A percentile compares a stretch with the other conserved stretches of the same genome.
Conservation (phyloP, 2,888 invertebrate species). For the Athalia cordata region DNA sequence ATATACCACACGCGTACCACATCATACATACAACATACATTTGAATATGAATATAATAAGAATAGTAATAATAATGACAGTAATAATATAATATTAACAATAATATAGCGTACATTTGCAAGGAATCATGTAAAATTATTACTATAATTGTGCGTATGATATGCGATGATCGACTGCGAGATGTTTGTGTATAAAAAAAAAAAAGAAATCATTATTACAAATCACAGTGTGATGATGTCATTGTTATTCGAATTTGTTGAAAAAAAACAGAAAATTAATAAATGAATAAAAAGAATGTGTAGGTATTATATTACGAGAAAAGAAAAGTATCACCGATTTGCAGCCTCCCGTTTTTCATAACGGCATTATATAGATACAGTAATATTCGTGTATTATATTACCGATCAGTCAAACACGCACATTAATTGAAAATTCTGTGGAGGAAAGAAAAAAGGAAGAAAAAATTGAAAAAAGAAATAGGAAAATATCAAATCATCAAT, state of each 20-base stretch:
- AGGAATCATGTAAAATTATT: conserved; percentile 28
- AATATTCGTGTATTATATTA: no score
- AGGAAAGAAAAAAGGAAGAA: not conserved
- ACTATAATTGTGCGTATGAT: conserved; percentile 51
- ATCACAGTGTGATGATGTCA: conserved; percentile 53
- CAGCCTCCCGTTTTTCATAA: conserved; percentile 51
- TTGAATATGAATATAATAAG: not conserved
- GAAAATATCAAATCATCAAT: not conserved
- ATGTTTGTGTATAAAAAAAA: conserved; percentile 61
- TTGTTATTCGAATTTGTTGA: conserved; percentile 61
- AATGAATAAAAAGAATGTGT: not conserved
- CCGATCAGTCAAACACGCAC: conserved; percentile 65
- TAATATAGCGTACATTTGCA: conserved; percentile 17
- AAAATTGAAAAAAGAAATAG: no score
- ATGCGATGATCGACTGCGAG: conserved; percentile 62
- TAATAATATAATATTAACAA: no score
- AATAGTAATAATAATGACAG: not conserved
- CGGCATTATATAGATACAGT: conserved; percentile 50
- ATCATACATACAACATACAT: conserved; percentile 7
- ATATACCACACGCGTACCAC: not conserved
- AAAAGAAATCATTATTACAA: conserved; percentile 50
- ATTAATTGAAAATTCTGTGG: conserved; percentile 51
- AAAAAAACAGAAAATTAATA: conserved; percentile 42
- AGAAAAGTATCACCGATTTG: conserved; percentile 51
- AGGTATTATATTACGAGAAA: conserved; percentile 6